Conservation (phyloP, 2,113 vertebrate species). For the Jacana jacana region DNA sequence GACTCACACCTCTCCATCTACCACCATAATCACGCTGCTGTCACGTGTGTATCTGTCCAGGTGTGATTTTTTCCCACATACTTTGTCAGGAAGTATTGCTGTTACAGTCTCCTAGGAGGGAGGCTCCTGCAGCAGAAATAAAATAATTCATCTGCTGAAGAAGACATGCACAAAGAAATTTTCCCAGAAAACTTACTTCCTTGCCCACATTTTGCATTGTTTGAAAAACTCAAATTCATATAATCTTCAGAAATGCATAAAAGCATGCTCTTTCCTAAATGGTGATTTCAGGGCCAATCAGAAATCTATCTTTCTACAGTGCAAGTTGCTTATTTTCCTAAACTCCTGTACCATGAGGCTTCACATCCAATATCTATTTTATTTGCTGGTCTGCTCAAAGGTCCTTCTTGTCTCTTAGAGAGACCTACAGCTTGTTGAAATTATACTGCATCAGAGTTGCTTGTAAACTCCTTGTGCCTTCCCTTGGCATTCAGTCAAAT, state of each 20-base stretch:
- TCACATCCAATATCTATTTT: background rate
- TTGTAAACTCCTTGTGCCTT: background rate
- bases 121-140: background rate
- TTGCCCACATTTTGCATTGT: background rate
- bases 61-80: no score
- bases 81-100: background rate
- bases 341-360: background rate
- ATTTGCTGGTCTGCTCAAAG: background rate
- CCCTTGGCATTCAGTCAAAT: background rate
- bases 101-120: background rate
- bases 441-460: background rate
- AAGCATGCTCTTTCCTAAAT: background rate
- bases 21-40: background rate
- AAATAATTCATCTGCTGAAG: background rate
- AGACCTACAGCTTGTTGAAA: background rate
- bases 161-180: background rate
- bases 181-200: background rate
- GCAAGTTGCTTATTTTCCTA: background rate
- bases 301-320: background rate
- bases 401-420: background rate
- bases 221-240: background rate
- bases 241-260: background rate
- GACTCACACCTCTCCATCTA: background rate
- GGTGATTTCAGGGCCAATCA: background rate
- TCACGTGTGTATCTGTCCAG: background rate